Conservation (phyloP, 1,140 invertebrate genomes). For the Papilio polytes region DNA sequence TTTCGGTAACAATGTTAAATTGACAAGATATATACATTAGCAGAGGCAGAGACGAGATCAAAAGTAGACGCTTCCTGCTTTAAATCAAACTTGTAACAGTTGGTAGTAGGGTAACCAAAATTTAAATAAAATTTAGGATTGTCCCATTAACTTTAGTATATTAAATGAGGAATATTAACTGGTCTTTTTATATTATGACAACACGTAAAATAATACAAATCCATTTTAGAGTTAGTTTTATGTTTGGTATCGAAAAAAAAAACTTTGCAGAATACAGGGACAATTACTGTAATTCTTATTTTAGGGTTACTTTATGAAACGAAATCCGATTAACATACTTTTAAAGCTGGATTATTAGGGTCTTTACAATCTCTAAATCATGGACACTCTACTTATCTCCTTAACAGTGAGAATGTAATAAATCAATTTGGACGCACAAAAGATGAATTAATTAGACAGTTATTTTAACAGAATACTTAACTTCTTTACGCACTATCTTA, state of each 20-base stretch:
- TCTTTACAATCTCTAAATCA: background rate
- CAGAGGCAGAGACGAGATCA: slow-evolving; percentile 46
- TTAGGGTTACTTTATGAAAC: no score
- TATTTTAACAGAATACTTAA: slow-evolving; percentile 3
- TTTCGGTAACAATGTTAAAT: slow-evolving; percentile 43
- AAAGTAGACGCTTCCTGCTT: slow-evolving; percentile 57
- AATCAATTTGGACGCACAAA: slow-evolving; percentile 2
- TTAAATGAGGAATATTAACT: no score
- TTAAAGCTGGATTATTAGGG: background rate
- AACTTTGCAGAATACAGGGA: no score
- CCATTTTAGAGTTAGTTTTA: no score
- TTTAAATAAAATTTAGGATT: background rate
- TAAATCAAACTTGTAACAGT: slow-evolving; percentile 57
- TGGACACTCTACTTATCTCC: background rate
- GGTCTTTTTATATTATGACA: no score
- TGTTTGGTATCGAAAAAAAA: no score
- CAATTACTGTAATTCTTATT: no score
- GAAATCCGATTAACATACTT: background rate
- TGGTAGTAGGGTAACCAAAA: background rate
- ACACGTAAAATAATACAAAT: no score
- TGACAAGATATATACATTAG: slow-evolving; percentile 37
- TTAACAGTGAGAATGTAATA: slow-evolving; percentile 3
- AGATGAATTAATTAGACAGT: slow-evolving; percentile 7
- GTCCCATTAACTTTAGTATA: background rate
- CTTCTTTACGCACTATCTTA: background rate